Evolutionary conservation across 2,888 invertebrate genomes (phyloP).

Genomic region (Stegophylla sp.): DNA sequence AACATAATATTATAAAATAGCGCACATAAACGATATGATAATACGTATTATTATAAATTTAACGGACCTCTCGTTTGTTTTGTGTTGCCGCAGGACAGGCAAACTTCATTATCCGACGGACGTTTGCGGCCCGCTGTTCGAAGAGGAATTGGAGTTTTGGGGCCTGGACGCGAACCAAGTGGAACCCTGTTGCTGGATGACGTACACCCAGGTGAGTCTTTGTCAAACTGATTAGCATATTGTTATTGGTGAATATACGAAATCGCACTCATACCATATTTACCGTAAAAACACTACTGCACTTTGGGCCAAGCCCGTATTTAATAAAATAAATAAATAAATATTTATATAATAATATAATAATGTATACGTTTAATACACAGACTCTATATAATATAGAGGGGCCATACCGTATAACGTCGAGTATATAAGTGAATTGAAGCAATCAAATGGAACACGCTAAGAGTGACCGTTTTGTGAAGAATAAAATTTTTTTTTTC

Average conservation of each 20-base stretch:
- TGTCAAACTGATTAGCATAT: background rate
- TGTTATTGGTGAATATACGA: background rate
- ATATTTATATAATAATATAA: background rate
- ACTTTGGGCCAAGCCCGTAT: background rate
- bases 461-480: too few relatives aligned
- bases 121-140: slow-evolving; percentile 98
- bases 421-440: too few relatives aligned
- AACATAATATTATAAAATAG: background rate
- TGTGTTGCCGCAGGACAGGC: slow-evolving; percentile 76
- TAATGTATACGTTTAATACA: background rate
- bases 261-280: too few relatives aligned
- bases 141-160: slow-evolving; percentile 99
- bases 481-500: too few relatives aligned
- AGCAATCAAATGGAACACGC: too few relatives aligned
- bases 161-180: slow-evolving; percentile 99
- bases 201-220: slow-evolving; percentile 83
- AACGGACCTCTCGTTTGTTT: background rate
- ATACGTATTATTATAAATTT: too few relatives aligned
- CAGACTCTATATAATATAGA: background rate
- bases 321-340: background rate
- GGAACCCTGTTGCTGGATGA: slow-evolving; percentile 99
- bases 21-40: too few relatives aligned
- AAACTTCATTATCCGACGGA: slow-evolving; percentile 99
- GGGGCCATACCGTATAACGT: too few relatives aligned
- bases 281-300: too few relatives aligned